Base-by-base conservation (phyloP, 2,888 invertebrate genomes). In the Erebia palarica region DNA sequence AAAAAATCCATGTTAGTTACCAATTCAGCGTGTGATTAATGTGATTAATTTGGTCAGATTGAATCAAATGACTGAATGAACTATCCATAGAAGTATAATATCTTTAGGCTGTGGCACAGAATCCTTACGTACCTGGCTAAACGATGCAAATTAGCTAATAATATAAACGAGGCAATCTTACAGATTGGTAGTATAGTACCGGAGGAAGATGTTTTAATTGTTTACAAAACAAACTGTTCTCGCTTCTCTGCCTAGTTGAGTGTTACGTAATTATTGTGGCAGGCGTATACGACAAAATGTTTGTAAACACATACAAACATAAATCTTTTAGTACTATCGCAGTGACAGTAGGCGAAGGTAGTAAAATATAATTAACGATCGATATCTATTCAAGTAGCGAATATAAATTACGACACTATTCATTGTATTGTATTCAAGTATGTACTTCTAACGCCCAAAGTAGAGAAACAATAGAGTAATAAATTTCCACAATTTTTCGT, bases 141-240 rank as follows among this genome's bases (percentile, higher is more conserved):
- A 27, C 27, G 3, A 27, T 27, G 27, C 27, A 7, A 36, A 36
- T 36, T 36, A 7, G 7, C 7, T 0, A 36, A 36, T 36, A 36
- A 36, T 36, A 36, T 36, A 36, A 7, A 36, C 36, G 7, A 36
- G 36, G 36, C 0, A 36, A 36, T 36, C 36, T 36, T 36, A 36
- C 36, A 36, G 36, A 7, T 21, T 21, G 36, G n/a, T 49, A 21
- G 9, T 21, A 63, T 4, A n/a, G 16, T 51, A 36, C 36, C 36
- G 36, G 49, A 7, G 51, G 21, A 21, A 21, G 14, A 1, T 58
- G 36, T 16, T 13, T 13, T 21, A 47, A 63, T 36, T 55, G 57
- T 75, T 75, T 73, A 72, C 70, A 51, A 73, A 75, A 73, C 73
- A 75, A 63, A 69, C 11, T 58, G 14, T 51, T 65, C 27, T 55